phyloP scores from a whole-genome alignment of 2,888 invertebrate genomes.

The Teinopalpus imperialis region DNA sequence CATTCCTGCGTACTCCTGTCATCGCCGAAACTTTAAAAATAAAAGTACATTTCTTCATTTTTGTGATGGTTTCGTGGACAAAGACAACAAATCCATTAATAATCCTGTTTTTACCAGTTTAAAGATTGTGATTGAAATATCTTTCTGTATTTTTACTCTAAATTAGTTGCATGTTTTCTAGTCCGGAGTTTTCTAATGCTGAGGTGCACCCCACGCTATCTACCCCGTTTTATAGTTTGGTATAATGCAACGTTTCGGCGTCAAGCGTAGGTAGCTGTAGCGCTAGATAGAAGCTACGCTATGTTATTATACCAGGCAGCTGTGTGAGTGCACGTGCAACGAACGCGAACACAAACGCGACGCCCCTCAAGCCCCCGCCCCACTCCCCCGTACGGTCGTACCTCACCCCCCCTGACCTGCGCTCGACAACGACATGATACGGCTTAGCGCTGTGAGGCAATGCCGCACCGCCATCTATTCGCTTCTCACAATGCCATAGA shows the following conservation, averaged over 20 bases:
- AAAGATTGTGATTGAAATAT: too few relatives aligned
- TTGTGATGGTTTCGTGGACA: too few relatives aligned
- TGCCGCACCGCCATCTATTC: constrained; percentile 76
- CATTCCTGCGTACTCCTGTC: constrained; percentile 9
- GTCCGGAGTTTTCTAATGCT: constrained; percentile 49
- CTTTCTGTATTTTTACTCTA: constrained; percentile 12
- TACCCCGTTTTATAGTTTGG: constrained; percentile 63
- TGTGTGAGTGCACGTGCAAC: constrained; percentile 58
- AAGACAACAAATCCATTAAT: too few relatives aligned
- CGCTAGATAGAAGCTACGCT: constrained; percentile 70
- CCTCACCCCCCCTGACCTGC: constrained; percentile 41
- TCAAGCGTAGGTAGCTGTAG: constrained; percentile 67
- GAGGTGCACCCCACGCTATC: constrained; percentile 60
- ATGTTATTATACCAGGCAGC: constrained; percentile 56
- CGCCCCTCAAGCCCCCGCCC: constrained; percentile 32
- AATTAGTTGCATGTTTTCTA: constrained; percentile 29
- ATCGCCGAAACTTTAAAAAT: not conserved
- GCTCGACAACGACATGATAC: constrained; percentile 64
- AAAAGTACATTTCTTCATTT: not conserved
- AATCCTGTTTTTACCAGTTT: too few relatives aligned
- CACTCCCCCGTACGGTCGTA: constrained; percentile 33
- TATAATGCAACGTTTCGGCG: constrained; percentile 55
- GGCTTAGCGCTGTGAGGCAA: constrained; percentile 74
- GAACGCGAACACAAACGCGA: constrained; percentile 44
- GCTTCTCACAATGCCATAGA: constrained; percentile 80